Evolutionary conservation across 2,113 vertebrate species (phyloP).

Genomic region (Mirza zaza): DNA sequence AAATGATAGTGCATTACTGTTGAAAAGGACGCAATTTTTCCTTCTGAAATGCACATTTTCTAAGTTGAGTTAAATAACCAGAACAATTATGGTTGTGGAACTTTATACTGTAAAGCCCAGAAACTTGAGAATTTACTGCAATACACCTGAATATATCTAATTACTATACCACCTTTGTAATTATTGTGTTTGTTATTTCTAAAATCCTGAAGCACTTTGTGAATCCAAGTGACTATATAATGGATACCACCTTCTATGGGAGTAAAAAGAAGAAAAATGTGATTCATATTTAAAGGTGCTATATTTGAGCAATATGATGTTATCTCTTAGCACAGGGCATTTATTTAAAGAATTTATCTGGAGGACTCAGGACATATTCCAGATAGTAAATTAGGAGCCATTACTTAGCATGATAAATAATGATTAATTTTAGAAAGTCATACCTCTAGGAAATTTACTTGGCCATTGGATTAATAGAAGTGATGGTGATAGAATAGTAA

Average conservation of each 20-base stretch:
- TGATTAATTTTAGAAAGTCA: conserved; percentile 35
- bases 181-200: conserved; percentile 31
- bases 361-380: not conserved
- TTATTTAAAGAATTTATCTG: conserved; percentile 52
- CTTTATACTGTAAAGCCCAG: not conserved
- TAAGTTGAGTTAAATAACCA: conserved; percentile 28
- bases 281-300: conserved; percentile 56
- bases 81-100: not conserved
- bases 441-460: not conserved
- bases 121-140: conserved; percentile 13
- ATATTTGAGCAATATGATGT: conserved; percentile 30
- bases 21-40: not conserved
- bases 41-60: conserved; percentile 31
- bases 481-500: not conserved
- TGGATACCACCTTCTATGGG: conserved; percentile 19
- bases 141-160: not conserved
- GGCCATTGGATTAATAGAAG: not conserved
- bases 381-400: not conserved
- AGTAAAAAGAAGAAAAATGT: conserved; percentile 35
- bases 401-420: not conserved
- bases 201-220: conserved; percentile 27
- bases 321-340: conserved; percentile 15
- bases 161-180: not conserved
- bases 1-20: conserved; percentile 21
- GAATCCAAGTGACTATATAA: conserved; percentile 38